Evolutionary conservation across 2,888 invertebrate genomes (phyloP), one percentile per base, ranked within the genome.

Genomic region (Hesperia comma): DNA sequence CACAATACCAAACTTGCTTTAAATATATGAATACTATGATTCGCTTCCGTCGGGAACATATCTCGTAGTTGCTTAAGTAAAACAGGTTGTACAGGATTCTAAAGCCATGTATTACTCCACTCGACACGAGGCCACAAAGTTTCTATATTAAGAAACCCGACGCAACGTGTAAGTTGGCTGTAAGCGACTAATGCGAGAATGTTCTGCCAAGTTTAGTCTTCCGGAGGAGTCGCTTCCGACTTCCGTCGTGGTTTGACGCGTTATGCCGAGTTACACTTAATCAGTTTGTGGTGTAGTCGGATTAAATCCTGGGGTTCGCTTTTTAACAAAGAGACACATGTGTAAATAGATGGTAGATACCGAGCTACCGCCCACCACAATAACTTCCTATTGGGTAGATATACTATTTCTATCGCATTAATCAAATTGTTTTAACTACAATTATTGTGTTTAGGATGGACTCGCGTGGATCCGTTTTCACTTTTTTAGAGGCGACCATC

Each of bases 141-240:
- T 60, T 60, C 33, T 32, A 49, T 60, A 60, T 60, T 60, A 60
- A 60, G 60, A 60, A 46, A 60, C 33, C 15, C 60, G 15, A 33
- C 58, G 26, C 58, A 41, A 43, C 41, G 43, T 60, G 49, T 33
- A 60, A 49, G 60, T 49, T 21, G 14, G 46, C 43, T 17, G 43
- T 32, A 56, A 43, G 17, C 32, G 46, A 33, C 33, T 49, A 60
- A 60, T 60, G 49, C 60, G 60, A 32, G 32, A 26, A 58, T 58
- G 58, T 58, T 58, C 60, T 60, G 32, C 32, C 17, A 49, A 49
- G 60, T 60, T 43, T 26, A 1, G 43, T 32, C 56, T 40, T 57
- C 40, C 7, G 43, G 3, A 15, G 3, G 12, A 32, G 12, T 58
- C 43, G 58, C 58, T 55, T n/a, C 5, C 21, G 58, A 43, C 58